Evolutionary conservation across 2,113 vertebrate genomes (phyloP).

Genomic region (Cinclus cinclus): DNA sequence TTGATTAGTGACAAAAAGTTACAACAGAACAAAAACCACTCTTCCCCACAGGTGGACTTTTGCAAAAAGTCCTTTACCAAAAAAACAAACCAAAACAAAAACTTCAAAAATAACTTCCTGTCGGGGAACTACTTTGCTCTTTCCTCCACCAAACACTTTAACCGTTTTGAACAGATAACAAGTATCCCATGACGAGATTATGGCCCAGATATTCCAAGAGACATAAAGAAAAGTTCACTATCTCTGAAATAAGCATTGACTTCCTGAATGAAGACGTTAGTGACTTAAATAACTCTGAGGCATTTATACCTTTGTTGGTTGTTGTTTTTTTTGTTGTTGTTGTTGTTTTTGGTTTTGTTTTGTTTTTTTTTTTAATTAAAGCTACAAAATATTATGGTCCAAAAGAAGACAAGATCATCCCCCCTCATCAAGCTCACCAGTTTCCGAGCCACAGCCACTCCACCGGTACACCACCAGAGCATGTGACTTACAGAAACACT

Average conservation of each 20-base stretch:
- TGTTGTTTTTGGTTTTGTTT: too few relatives aligned
- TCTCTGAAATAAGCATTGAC: background rate
- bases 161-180: background rate
- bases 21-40: background rate
- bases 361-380: background rate
- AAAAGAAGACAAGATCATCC: background rate
- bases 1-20: background rate
- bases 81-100: background rate
- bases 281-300: background rate
- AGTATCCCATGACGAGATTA: background rate
- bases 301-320: rapidly evolving
- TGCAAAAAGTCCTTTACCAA: background rate
- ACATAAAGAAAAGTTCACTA: background rate
- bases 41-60: background rate
- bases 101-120: background rate
- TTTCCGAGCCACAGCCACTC: background rate
- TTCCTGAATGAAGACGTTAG: background rate
- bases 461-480: background rate
- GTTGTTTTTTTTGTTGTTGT: too few relatives aligned
- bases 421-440: rapidly evolving
- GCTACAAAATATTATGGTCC: background rate
- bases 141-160: background rate
- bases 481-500: background rate
- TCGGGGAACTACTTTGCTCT: background rate
- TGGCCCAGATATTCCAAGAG: background rate